Evolutionary conservation across 2,888 invertebrate genomes (phyloP).

Genomic region (Margaritifera margaritifera): DNA sequence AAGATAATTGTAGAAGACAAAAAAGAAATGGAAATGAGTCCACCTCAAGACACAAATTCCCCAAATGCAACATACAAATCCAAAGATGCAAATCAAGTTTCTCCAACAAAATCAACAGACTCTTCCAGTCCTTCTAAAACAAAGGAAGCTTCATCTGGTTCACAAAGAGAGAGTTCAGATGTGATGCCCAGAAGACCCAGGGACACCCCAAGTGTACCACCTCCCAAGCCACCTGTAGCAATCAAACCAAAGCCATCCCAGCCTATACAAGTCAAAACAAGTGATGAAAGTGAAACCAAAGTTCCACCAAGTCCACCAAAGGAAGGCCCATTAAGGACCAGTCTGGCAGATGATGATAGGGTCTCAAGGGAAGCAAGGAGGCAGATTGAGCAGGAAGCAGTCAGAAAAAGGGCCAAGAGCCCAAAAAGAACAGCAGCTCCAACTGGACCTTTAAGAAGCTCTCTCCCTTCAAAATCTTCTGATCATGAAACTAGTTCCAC

Average conservation of each 20-base stretch:
- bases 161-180: conserved; percentile 28
- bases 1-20: conserved; percentile 1
- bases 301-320: conserved; percentile 8
- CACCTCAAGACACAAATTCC: background rate
- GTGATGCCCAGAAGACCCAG: conserved; percentile 22
- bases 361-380: conserved; percentile 15
- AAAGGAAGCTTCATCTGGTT: conserved; percentile 4
- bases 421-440: conserved; percentile 59
- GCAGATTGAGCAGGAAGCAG: conserved; percentile 34
- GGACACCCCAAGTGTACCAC: conserved; percentile 33
- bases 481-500: no score
- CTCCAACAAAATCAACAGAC: conserved; percentile 11
- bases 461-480: conserved; percentile 16
- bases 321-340: conserved; percentile 17
- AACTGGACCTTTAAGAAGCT: conserved; percentile 32
- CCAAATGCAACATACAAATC: conserved; percentile 6
- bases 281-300: background rate
- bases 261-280: conserved; percentile 12
- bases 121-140: conserved; percentile 21
- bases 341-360: conserved; percentile 19
- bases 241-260: conserved; percentile 28
- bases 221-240: conserved; percentile 38
- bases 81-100: conserved; percentile 1
- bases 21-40: conserved; percentile 2
- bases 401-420: conserved; percentile 57